phyloP scores from a whole-genome alignment of 2,888 invertebrate genomes.

The Phortica magna region DNA sequence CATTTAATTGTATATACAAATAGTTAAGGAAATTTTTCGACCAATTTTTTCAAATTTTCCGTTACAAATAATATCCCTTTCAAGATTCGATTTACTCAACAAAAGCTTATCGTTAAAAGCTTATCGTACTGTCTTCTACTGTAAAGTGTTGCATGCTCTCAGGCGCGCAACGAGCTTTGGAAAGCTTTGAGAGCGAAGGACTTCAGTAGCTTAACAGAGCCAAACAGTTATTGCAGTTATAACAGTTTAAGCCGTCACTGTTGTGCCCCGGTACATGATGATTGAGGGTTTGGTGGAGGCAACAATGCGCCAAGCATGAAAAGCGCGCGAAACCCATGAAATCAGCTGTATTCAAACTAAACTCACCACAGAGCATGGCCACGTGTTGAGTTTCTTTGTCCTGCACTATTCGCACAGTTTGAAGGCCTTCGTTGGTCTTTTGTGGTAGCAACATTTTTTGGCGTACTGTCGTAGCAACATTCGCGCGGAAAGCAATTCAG shows the following conservation, averaged over 20 bases:
- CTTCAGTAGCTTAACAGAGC: background rate
- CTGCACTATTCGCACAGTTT: conserved; percentile 16
- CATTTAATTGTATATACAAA: no score
- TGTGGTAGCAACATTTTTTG: conserved; percentile 31
- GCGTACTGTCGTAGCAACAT: conserved; percentile 29
- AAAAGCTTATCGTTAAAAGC: conserved; percentile 36
- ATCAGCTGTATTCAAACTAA: conserved; percentile 28
- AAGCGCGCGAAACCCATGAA: conserved; percentile 52
- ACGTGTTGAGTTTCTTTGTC: conserved; percentile 53
- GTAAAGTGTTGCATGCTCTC: conserved; percentile 50
- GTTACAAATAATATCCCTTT: background rate
- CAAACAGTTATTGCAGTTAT: conserved; percentile 45
- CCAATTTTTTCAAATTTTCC: conserved; percentile 3
- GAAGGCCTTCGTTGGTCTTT: conserved; percentile 25
- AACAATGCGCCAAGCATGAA: conserved; percentile 12
- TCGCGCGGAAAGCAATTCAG: conserved; percentile 30
- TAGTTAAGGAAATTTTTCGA: background rate
- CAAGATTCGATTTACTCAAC: conserved; percentile 19
- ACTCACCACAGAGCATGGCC: conserved; percentile 26
- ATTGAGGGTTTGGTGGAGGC: no score
- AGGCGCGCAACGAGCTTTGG: conserved; percentile 45
- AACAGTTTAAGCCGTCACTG: conserved; percentile 13
- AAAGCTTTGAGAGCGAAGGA: conserved; percentile 37
- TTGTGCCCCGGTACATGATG: no score
- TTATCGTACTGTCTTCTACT: conserved; percentile 48